Conservation (phyloP, 2,113 vertebrate species). For the Hemichromis elongatus region DNA sequence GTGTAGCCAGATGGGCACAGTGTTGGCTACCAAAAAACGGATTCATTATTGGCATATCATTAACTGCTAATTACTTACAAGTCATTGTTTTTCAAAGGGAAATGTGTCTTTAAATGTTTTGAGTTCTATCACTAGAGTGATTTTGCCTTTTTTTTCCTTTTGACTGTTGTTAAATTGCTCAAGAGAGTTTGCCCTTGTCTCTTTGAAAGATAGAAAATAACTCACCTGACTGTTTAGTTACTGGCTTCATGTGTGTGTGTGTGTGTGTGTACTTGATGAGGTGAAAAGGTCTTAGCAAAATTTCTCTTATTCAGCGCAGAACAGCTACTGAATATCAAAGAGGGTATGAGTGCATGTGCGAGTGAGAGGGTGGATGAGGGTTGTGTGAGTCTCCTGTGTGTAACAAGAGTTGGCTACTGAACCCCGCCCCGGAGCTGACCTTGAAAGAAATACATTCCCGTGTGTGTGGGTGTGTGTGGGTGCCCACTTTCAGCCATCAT, state of each 20-base stretch:
- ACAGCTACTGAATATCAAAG: background rate
- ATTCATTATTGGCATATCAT: background rate
- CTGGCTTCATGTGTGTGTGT: background rate
- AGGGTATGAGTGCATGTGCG: background rate
- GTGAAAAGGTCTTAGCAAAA: background rate
- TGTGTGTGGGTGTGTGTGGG: background rate
- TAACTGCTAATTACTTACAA: background rate
- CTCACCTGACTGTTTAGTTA: background rate
- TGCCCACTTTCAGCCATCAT: background rate
- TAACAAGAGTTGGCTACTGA: slow-evolving; percentile 55
- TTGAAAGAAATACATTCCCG: slow-evolving; percentile 55
- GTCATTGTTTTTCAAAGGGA: background rate
- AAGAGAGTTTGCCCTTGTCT: background rate
- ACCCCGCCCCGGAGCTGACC: slow-evolving; percentile 44
- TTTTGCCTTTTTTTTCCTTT: background rate
- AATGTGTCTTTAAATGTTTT: background rate
- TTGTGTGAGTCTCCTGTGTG: slow-evolving; percentile 27
- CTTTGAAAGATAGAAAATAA: background rate
- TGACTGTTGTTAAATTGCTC: background rate
- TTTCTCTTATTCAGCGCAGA: background rate
- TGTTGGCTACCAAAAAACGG: background rate
- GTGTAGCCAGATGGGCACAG: background rate
- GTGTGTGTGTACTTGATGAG: background rate
- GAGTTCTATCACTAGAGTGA: background rate
- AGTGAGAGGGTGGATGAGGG: background rate